Evolutionary conservation across 2,113 vertebrate genomes (phyloP).

Genomic region (Alligator sinensis): DNA sequence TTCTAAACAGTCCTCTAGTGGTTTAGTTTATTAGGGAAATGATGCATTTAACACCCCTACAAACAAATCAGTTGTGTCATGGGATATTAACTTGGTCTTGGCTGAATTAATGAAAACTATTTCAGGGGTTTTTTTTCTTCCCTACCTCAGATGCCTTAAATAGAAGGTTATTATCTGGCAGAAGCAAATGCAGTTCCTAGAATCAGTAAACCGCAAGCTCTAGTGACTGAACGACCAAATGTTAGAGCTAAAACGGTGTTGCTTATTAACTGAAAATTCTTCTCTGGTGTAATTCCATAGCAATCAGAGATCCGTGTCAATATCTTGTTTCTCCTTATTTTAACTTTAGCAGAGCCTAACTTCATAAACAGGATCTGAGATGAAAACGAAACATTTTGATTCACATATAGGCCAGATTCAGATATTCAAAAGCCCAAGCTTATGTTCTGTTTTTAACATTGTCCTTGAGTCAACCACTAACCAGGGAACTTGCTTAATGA

Average conservation of each 20-base stretch:
- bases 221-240: slow-evolving; percentile 65
- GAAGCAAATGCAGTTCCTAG: slow-evolving; percentile 56
- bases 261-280: slow-evolving; percentile 55
- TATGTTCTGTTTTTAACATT: slow-evolving; percentile 17
- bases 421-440: slow-evolving; percentile 11
- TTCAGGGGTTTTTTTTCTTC: slow-evolving; percentile 32
- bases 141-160: slow-evolving; percentile 56
- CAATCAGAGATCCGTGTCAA: slow-evolving; percentile 40
- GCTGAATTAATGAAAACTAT: slow-evolving; percentile 71
- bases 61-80: slow-evolving; percentile 72
- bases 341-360: not conserved
- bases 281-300: slow-evolving; percentile 27
- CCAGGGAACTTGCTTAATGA: slow-evolving; percentile 5
- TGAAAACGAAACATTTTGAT: not conserved
- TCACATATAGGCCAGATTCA: slow-evolving; percentile 41
- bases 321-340: slow-evolving; percentile 29
- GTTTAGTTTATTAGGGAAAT: slow-evolving; percentile 72
- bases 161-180: slow-evolving; percentile 66
- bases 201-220: slow-evolving; percentile 40
- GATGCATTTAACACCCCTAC: slow-evolving; percentile 68
- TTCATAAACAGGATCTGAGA: not conserved
- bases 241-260: slow-evolving; percentile 56
- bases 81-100: slow-evolving; percentile 73
- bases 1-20: slow-evolving; percentile 57
- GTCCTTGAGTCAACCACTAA: not conserved